A percentile compares a stretch with the other conserved stretches of the same genome.
phyloP scores from a whole-genome alignment of 2,113 vertebrate genomes.

The human region GRCh38 chr2:154250501-154251000 shows the following conservation, averaged over 20 bases:
- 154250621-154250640: not conserved
- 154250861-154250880: not conserved
- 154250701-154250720: not conserved
- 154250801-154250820: not conserved
- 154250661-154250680: not conserved
- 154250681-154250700: not conserved
- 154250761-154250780: not conserved
- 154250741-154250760: not conserved
- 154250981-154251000: not conserved
- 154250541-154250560: not conserved
- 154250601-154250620: not conserved
- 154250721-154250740: not conserved
- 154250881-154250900: not conserved
- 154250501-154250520: not conserved
- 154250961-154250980: not conserved
- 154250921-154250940: not conserved
- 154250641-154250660: not conserved
- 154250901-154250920: conserved; percentile 3
- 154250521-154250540: not conserved
- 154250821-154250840: not conserved
- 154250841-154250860: not conserved
- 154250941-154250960: not conserved
- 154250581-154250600: not conserved
- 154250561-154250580: not conserved
- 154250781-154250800: not conserved